Evolutionary conservation across 2,888 invertebrate genomes (phyloP), one percentile per base, ranked within the genome.

Genomic region (Hydriomena furcata): DNA sequence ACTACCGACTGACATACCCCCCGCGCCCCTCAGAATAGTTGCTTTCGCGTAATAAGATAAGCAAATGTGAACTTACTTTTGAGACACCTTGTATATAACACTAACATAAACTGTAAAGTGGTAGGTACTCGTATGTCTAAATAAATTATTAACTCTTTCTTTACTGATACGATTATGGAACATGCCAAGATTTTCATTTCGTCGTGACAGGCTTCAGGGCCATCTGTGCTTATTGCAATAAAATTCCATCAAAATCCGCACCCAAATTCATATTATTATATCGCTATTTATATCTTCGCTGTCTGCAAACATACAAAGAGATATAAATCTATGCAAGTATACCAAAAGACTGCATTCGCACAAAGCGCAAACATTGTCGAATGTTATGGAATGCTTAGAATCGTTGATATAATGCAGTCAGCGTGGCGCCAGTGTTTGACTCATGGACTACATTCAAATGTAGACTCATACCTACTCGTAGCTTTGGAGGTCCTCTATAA

Each of bases 281-380:
- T 40, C 17, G 10, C 27, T 27, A 31, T 41, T 10, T n/a, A 7
- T 32, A 12, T 8, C 32, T 25, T 32, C 30, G 31, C 13, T 12
- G n/a, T 80, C 76, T 76, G 69, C 58, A 72, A 67, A 68, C 73
- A 76, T 75, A 75, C 76, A 71, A 73, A 68, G 60, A 67, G 71
- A 73, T 82, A 83, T 83, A 81, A 76, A 84, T 84, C 76, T 66
- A 24, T 23, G 13, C 67, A 67, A 73, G 70, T 76, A 76, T 76
- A 69, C 60, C 65, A 53, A 73, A 69, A 73, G 76, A 79, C 77
- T 75, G 67, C 74, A 71, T 68, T 61, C 60, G 62, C 68, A 73
- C 78, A 75, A 79, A 77, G 73, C 68, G 61, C 31, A 65, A 64
- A 61, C 30, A 25, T 24, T 36, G 37, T 71, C 11, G 40, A 76